Evolutionary conservation across 2,888 invertebrate genomes (phyloP).

Genomic region (Melanostoma scalare): DNA sequence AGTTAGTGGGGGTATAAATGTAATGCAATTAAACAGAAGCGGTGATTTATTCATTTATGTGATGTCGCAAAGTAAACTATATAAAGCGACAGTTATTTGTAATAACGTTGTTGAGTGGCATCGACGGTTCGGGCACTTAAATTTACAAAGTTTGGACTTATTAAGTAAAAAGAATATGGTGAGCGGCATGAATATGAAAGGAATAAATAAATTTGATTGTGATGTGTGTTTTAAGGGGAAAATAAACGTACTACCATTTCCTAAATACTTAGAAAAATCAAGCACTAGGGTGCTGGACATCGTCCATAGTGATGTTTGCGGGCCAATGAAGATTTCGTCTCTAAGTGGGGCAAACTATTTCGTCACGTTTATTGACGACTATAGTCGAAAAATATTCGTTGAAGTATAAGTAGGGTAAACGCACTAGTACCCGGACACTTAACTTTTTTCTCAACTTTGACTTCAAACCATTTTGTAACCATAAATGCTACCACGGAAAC

Average conservation of each 20-base stretch:
- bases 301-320: background rate
- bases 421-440: too few relatives aligned
- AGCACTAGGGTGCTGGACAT: background rate
- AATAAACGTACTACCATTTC: conserved; percentile 24
- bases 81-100: background rate
- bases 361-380: conserved; percentile 6
- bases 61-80: conserved; percentile 5
- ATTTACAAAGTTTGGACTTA: conserved; percentile 33
- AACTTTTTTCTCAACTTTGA: too few relatives aligned
- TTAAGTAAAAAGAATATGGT: conserved; percentile 26
- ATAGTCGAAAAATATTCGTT: conserved; percentile 4
- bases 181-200: conserved; percentile 13
- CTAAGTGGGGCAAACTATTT: conserved; percentile 1
- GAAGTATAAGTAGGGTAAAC: too few relatives aligned
- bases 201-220: conserved; percentile 13
- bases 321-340: background rate
- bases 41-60: conserved; percentile 20
- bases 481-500: too few relatives aligned
- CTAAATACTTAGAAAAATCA: background rate
- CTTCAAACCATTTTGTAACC: too few relatives aligned
- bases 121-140: conserved; percentile 25
- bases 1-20: background rate
- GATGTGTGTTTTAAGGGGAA: conserved; percentile 29
- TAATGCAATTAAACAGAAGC: background rate
- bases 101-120: conserved; percentile 22